Conservation (phyloP, 2,888 invertebrate species). For the Agonum fuliginosum region DNA sequence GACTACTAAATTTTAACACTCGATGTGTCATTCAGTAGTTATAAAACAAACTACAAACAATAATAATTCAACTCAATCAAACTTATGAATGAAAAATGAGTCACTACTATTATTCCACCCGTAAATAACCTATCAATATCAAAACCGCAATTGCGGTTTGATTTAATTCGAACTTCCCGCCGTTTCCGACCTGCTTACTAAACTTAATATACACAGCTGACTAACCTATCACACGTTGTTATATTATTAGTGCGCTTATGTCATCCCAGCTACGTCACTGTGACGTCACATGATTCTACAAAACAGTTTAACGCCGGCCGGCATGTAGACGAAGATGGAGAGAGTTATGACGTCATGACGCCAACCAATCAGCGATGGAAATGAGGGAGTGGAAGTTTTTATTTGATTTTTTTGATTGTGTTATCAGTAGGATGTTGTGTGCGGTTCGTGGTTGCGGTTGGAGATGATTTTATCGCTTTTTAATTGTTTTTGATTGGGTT, state of each 20-base stretch:
- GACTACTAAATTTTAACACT: no score
- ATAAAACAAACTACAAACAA: no score
- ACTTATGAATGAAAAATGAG: constrained; percentile 23
- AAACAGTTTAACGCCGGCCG: constrained; percentile 3
- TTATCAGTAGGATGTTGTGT: background rate
- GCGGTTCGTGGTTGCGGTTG: background rate
- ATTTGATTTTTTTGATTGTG: background rate
- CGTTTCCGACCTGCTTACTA: background rate
- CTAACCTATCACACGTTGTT: constrained; percentile 8
- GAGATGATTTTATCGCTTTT: background rate
- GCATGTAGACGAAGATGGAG: background rate
- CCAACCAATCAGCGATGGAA: background rate
- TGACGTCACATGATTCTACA: constrained; percentile 20
- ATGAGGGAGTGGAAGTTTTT: background rate
- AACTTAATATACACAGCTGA: background rate
- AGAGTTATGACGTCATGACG: background rate
- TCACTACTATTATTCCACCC: background rate
- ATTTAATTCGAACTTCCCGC: background rate
- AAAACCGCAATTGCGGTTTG: background rate
- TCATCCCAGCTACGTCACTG: constrained; percentile 35
- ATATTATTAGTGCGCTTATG: constrained; percentile 36
- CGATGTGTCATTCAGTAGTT: no score
- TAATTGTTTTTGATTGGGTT: background rate
- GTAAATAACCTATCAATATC: constrained; percentile 2
- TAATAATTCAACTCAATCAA: no score